Base-by-base conservation (phyloP, 2,113 vertebrate species). In the Riparia riparia region DNA sequence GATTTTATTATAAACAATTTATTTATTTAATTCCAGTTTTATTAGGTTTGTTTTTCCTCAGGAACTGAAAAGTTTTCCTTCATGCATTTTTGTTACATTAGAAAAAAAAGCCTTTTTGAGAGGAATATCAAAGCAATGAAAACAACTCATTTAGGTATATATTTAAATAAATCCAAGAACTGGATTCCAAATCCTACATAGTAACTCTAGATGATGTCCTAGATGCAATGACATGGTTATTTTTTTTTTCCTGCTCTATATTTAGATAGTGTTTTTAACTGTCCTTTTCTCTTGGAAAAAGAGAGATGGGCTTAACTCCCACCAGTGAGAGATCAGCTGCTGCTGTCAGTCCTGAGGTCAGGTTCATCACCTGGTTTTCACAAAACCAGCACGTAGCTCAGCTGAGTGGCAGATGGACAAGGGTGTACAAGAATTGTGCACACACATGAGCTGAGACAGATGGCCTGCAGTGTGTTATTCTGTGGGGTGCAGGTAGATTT, bases 171-270 rank as follows among this genome's bases (percentile, higher is more conserved):
- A 60, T 90, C 47, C 44, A 92, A 92, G 90, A 92, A 96, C 90
- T 96, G 90, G 64, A 95, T 92, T 94, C 72, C 64, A 93, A 90
- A 95, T 94, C 90, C 79, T 90, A 60, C 93, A 90, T 12, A 74
- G 53, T 71, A 89, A 83, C 53, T 60, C 71, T 90, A 95, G 85
- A 85, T 7, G 1, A 86, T 96, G 92, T 81, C 95, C 95, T 96
- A 95, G 96, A 97, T 96, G 93, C 85, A 93, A 95, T 90, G 90
- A 94, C 95, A 96, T 96, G 69, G 60, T 95, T 94, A 82, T 90
- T 64, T 73, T 96, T 96, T 70, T 70, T 88, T 92, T 92, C 18
- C 61, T 86, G 82, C 82, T 92, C 93, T 91, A 93, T 96, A 94
- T 96, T 95, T 94, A 92, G 92, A 28, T 51, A 79, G 88, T 88